phyloP scores from a whole-genome alignment of 1,140 invertebrate species.

The Palaemon carinicauda region DNA sequence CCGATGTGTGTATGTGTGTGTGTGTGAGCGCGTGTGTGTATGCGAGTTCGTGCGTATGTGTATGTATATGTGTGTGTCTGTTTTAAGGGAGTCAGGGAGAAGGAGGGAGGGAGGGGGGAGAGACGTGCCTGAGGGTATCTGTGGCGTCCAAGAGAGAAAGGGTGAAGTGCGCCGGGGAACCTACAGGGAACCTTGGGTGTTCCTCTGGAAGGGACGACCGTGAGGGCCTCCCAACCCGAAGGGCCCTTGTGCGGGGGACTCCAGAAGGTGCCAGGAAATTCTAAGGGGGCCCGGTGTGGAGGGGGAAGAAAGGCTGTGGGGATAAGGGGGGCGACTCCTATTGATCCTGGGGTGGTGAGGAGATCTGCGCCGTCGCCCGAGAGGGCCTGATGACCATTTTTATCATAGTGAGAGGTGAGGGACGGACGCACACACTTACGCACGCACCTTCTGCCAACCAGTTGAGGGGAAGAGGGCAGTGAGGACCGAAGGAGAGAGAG shows the following conservation, averaged over 20 bases:
- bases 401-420: background rate
- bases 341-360: slow-evolving; percentile 7
- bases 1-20: background rate
- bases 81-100: background rate
- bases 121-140: slow-evolving; percentile 44
- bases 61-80: background rate
- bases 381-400: background rate
- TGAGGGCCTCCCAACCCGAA: no score
- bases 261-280: background rate
- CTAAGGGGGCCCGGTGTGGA: background rate
- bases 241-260: background rate
- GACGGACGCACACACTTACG: background rate
- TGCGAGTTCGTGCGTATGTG: background rate
- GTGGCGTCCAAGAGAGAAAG: background rate
- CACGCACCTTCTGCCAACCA: background rate
- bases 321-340: background rate
- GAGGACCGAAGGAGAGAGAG: background rate
- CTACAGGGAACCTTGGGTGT: background rate
- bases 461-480: background rate
- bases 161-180: background rate
- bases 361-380: background rate
- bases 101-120: slow-evolving; percentile 65
- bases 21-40: background rate
- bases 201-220: no score
- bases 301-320: background rate